These are phyloP conservation scores for Tanypteryx hageni DNA, from an alignment of 2,888 invertebrate species.

Conservation along the genomic window DNA sequence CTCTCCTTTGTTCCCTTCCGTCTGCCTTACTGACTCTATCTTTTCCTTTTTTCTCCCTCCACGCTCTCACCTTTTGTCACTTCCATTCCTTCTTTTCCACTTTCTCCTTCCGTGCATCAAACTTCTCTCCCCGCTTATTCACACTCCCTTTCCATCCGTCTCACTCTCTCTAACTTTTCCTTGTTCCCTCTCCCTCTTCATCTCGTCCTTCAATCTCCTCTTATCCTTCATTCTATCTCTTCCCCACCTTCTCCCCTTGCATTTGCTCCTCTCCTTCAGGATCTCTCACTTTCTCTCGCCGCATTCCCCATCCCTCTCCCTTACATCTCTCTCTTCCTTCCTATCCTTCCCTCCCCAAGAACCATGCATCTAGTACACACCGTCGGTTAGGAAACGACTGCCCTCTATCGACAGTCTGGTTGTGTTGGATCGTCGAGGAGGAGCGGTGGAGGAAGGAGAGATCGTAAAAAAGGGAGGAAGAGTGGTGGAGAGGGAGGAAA, in stretches of 20 bases:
- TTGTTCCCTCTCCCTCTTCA: too few relatives aligned
- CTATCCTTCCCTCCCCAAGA: not conserved
- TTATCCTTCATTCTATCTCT: not conserved
- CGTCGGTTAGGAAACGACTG: not conserved
- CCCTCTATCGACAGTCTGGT: not conserved
- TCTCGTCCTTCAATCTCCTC: not conserved
- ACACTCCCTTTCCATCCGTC: too few relatives aligned
- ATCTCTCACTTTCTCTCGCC: too few relatives aligned
- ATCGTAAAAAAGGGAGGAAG: too few relatives aligned
- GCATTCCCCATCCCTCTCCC: too few relatives aligned
- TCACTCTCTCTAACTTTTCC: not conserved
- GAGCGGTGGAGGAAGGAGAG: not conserved
- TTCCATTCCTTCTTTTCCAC: not conserved
- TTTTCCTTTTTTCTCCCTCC: not conserved
- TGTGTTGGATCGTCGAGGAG: not conserved
- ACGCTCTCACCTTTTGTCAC: not conserved
- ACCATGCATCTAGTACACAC: not conserved
- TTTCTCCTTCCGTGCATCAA: too few relatives aligned
- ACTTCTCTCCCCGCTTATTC: too few relatives aligned
- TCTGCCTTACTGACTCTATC: too few relatives aligned
- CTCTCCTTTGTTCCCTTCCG: not conserved
- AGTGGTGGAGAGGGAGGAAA: not conserved
- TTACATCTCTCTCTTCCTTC: too few relatives aligned
- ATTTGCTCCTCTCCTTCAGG: too few relatives aligned
- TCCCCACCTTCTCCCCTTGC: too few relatives aligned